Base-by-base conservation (phyloP, 64 coral and sea anemone genomes). In the Catalaphyllia jardinei region DNA sequence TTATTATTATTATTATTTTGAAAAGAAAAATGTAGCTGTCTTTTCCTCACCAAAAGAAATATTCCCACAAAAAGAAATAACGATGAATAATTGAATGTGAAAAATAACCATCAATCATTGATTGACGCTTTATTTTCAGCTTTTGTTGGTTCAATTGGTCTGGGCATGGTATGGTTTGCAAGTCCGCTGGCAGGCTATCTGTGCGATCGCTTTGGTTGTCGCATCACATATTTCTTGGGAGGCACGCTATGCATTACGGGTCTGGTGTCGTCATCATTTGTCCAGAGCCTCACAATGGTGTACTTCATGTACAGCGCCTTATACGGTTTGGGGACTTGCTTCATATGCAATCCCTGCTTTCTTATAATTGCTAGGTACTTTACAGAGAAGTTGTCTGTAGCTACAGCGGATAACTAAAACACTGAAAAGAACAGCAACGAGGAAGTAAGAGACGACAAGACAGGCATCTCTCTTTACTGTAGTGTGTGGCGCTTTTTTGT, bases 241-340 rank as follows among this genome's bases (percentile, higher is more conserved):
- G 20, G 50, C 18, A 18, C 67, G 35, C 29, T 86, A 20, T 94
- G 92, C 62, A 60, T 73, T 18, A n/a, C 33, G 28, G 80, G 87
- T 1, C 88, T 94, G 10, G 75, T 61, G 31, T 55, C n/a, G 18
- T 86, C 92, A 52, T 94, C 92, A 17, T 82, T 90, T 29, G 60
- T 39, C 0, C 62, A 17, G 4, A 59, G 27, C 18, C 52, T 94
- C 49, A 52, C 63, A 6, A 1, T 55, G 42, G 62, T 94, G 30
- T 94, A 94, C 71, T 82, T 89, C 64, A 94, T 62, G 9, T 83
- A 90, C 22, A 75, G 92, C 27, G 3, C 78, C 12, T 15, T 94
- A 29, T 86, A 86, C 22, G 92, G 92, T 54, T 63, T 78, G 27
- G 92, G 92, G 5, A 49, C 35, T 35, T 79, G 87, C 20, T 78